Evolutionary conservation across 2,797 vertebrate genomes (phyloP), one percentile per base, ranked within the genome.

Genomic region (Coregonus suidteri): DNA sequence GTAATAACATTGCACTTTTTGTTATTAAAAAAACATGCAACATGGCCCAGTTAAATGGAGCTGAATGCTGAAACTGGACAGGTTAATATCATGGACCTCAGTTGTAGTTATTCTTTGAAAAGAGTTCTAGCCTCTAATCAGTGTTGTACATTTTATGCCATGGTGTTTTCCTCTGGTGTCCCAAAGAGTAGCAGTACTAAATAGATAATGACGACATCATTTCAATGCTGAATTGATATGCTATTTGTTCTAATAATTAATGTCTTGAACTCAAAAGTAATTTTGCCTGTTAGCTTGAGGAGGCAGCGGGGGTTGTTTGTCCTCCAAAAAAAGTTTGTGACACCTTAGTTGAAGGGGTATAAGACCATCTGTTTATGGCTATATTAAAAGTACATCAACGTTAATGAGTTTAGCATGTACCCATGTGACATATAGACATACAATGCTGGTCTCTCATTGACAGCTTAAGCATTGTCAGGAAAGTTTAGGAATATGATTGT

Each of bases 181-280:
- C 35, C 68, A 77, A 82, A 77, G 68, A 78, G 70, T 78, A 81
- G 78, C 70, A 82, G 77, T 79, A 83, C 76, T 84, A 83, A 70
- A 84, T 30, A 37, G 37, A n/a, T 18, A 35, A 34, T 37, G 37
- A 25, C n/a, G 59, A 59, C 56, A n/a, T 16, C 4, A 59, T 59
- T 16, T 59, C 16, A 71, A 20, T 47, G 6, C 4, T 37, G 31
- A 15, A 37, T 68, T 9, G 34, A 68, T 37, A 70, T 70, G 68
- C 4, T 11, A 70, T 51, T 51, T 51, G 16, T 37, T 47, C 14
- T 35, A 68, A 30, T 34, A 18, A 54, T n/a, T 25, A 72, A 54
- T 54, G 71, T 72, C 51, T 72, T 52, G 9, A 16, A 56, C 20
- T 18, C 6, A 35, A 68, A 37, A 16, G 6, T 6, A 67, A 31